Evolutionary conservation across 2,888 invertebrate genomes (phyloP), one percentile per base, ranked within the genome.

Genomic region (Nebria salina): DNA sequence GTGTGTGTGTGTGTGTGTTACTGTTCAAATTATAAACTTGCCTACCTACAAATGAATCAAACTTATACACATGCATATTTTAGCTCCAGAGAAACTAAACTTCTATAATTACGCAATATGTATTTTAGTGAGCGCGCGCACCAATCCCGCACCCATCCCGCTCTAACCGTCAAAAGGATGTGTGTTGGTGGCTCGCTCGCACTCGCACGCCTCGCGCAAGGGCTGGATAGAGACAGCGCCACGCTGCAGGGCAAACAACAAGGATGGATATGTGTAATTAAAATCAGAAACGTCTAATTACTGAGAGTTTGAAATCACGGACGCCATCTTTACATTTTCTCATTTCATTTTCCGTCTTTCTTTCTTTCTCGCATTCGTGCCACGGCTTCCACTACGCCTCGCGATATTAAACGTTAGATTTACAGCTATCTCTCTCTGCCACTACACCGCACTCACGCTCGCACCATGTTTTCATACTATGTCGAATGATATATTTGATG

Each of bases 281-380:
- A 87, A 87, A 87, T 86, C 85, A 84, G 86, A 86, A 86, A 86
- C 86, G 86, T 86, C 87, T 87, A 87, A 87, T 87, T 86, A 87
- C 85, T 83, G 84, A 86, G 74, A 78, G 86, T 86, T 86, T 54
- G 84, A 84, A 85, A 78, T 78, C 78, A 74, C 78, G 66, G 86
- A 85, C 86, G 87, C 86, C 86, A 86, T 86, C 86, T 86, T 86
- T 86, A 84, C 85, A 84, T 86, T 86, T 86, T 86, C 86, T 85
- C 85, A 70, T 76, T 76, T 65, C 26, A 65, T 78, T 78, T 78
- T 78, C 78, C 66, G 78, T 78, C 78, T 78, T 78, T 70, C 70
- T 78, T 72, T 77, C 72, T 43, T 34, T 54, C 54, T 54, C 88
- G 88, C 88, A 88, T 89, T 89, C 89, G 89, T 88, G 88, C 86